A percentile compares a stretch with the other conserved stretches of the same genome.
These are phyloP conservation scores for Agonopterix alstromeriana DNA, from an alignment of 2,888 invertebrate genomes.

Conservation along the genomic window DNA sequence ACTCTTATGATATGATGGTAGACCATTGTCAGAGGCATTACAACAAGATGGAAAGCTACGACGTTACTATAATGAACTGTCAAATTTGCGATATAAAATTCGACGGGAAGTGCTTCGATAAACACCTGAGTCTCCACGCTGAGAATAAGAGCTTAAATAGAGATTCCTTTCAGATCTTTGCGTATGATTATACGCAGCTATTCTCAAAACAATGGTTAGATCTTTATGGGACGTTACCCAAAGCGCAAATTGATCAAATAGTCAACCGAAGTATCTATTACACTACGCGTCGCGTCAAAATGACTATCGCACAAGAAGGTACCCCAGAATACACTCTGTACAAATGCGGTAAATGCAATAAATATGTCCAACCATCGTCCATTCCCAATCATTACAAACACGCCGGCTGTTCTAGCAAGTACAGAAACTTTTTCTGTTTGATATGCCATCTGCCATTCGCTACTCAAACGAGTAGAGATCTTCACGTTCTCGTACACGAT, in stretches of 20 bases:
- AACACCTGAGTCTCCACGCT: slow-evolving; percentile 30
- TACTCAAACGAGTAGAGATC: no score
- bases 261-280: slow-evolving; percentile 30
- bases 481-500: no score
- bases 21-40: slow-evolving; percentile 45
- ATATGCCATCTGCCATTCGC: no score
- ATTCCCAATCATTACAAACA: slow-evolving; percentile 14
- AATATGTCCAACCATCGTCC: slow-evolving; percentile 10
- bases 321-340: slow-evolving; percentile 27
- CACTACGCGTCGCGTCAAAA: slow-evolving; percentile 19
- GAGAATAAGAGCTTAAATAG: slow-evolving; percentile 13
- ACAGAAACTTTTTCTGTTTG: not conserved
- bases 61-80: slow-evolving; percentile 23
- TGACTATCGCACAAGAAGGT: slow-evolving; percentile 27
- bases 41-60: slow-evolving; percentile 17
- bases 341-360: slow-evolving; percentile 27
- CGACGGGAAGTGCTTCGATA: slow-evolving; percentile 23
- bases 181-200: slow-evolving; percentile 27
- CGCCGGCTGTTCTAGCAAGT: slow-evolving; percentile 9
- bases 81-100: slow-evolving; percentile 35
- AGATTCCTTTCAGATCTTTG: slow-evolving; percentile 31
- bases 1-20: slow-evolving; percentile 39
- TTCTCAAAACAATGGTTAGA: slow-evolving; percentile 31
- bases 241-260: slow-evolving; percentile 26
- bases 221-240: slow-evolving; percentile 26